Evolutionary conservation across 2,113 vertebrate genomes (phyloP).

Genomic region (Nanorana parkeri): DNA sequence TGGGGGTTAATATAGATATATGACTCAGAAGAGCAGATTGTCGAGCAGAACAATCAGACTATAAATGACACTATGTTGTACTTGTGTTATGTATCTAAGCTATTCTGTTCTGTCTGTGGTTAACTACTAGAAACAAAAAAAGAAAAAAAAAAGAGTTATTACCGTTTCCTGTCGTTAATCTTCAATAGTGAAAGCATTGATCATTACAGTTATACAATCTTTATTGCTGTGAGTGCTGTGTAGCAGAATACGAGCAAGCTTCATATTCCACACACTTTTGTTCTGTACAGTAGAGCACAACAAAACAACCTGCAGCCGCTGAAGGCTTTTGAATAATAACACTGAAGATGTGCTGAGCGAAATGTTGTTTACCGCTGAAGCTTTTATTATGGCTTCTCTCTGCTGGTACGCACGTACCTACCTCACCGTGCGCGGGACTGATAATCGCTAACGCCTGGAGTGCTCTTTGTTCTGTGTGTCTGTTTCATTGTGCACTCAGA

Average conservation of each 20-base stretch:
- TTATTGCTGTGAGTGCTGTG: background rate
- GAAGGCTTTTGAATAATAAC: conserved; percentile 26
- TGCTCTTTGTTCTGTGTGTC: conserved; percentile 43
- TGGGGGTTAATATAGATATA: too few relatives aligned
- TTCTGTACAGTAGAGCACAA: background rate
- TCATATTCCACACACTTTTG: background rate
- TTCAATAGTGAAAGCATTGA: background rate
- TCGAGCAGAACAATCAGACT: too few relatives aligned
- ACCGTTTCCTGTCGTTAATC: background rate
- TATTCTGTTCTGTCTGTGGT: too few relatives aligned
- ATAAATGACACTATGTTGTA: too few relatives aligned
- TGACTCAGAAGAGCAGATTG: too few relatives aligned
- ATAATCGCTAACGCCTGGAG: conserved; percentile 36
- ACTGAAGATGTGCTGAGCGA: background rate
- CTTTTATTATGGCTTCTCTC: conserved; percentile 15
- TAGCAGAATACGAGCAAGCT: background rate
- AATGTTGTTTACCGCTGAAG: conserved; percentile 27
- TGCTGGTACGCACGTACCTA: conserved; percentile 1
- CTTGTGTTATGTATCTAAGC: too few relatives aligned
- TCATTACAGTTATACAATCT: background rate
- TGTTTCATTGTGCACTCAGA: conserved; percentile 35
- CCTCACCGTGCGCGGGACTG: conserved; percentile 8
- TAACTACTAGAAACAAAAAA: too few relatives aligned
- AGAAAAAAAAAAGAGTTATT: too few relatives aligned
- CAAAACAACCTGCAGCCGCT: conserved; percentile 1